Percentiles rank a stretch among this genome's conserved stretches.
These are phyloP conservation scores for Thysanoteuthis rhombus DNA, from an alignment of 2,888 invertebrate genomes.

Conservation along the genomic window DNA sequence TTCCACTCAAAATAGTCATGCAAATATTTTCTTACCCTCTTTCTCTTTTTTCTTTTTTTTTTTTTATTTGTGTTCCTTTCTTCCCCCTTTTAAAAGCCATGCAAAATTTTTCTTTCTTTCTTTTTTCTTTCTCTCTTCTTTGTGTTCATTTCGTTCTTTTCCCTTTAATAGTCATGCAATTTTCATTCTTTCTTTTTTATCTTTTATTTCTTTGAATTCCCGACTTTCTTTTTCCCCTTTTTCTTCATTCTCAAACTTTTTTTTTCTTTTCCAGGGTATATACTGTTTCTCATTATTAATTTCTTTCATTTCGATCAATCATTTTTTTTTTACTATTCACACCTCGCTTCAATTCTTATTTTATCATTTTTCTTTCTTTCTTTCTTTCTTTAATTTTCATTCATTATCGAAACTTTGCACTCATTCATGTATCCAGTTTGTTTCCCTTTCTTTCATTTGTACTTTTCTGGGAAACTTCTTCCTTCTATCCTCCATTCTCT, in stretches of 20 bases:
- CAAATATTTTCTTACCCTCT: too few relatives aligned
- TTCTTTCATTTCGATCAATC: neutral
- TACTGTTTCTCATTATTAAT: too few relatives aligned
- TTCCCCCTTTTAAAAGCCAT: neutral
- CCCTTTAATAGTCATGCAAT: neutral
- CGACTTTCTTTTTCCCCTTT: too few relatives aligned
- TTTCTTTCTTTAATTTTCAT: too few relatives aligned
- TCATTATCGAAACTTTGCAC: neutral
- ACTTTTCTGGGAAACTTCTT: too few relatives aligned
- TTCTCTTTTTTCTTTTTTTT: too few relatives aligned
- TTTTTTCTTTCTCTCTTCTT: neutral
- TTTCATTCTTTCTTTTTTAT: neutral
- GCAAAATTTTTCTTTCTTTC: neutral
- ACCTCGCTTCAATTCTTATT: neutral
- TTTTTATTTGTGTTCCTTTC: constrained; percentile 20
- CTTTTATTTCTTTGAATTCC: neutral
- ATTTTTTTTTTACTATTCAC: neutral
- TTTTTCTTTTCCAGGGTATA: neutral
- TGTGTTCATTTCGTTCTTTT: neutral
- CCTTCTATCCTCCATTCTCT: neutral
- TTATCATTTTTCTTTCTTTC: neutral
- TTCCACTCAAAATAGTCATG: neutral
- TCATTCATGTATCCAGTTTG: neutral
- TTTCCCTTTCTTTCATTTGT: neutral
- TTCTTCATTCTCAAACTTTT: too few relatives aligned